Conservation (phyloP, 2,113 vertebrate species). For the Ptyas mucosa region DNA sequence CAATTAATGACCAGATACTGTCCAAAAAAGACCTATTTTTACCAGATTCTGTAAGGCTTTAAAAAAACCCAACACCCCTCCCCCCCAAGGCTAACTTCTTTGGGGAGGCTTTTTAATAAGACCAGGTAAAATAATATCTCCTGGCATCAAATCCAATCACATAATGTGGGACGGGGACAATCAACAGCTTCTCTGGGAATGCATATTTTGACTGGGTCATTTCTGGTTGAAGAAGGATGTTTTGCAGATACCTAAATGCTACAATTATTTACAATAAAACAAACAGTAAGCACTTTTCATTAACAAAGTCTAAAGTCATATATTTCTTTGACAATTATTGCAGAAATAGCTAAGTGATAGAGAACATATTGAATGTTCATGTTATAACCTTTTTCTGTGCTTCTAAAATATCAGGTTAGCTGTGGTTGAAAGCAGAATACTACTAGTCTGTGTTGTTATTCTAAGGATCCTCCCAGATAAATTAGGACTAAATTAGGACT, state of each 20-base stretch:
- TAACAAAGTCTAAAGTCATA: neutral
- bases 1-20: neutral
- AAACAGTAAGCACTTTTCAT: neutral
- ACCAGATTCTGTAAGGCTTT: neutral
- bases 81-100: neutral
- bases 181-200: neutral
- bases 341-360: neutral
- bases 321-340: neutral
- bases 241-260: neutral
- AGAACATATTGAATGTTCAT: neutral
- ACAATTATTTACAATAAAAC: neutral
- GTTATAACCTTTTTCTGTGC: neutral
- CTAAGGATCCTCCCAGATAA: neutral
- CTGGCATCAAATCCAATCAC: neutral
- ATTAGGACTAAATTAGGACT: neutral
- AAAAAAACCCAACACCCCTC: too few species aligned
- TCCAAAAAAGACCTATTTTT: neutral
- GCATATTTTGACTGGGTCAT: neutral
- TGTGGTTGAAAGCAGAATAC: neutral
- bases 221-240: neutral
- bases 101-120: neutral
- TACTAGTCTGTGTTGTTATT: neutral
- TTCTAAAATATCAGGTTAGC: neutral
- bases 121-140: neutral
- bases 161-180: neutral